Evolutionary conservation across 2,888 invertebrate species (phyloP).

Genomic region (Nymphalis urticae): DNA sequence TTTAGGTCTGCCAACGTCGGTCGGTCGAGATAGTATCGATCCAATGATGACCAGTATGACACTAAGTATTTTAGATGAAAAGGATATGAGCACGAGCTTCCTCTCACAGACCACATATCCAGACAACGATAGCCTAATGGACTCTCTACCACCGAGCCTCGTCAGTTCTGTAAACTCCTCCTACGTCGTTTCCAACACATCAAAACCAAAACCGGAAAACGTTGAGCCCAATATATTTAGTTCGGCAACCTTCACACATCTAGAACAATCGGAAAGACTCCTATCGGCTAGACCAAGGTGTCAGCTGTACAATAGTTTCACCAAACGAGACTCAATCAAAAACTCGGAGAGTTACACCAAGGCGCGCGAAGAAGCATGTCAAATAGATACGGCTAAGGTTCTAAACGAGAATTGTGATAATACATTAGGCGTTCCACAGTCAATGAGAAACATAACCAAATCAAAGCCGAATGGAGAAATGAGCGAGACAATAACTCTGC

Average conservation of each 20-base stretch:
- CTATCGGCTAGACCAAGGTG: conserved; percentile 66
- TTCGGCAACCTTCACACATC: conserved; percentile 71
- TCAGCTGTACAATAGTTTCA: conserved; percentile 62
- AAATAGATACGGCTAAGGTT: conserved; percentile 67
- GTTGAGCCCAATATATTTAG: conserved; percentile 68
- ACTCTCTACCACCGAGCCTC: conserved; percentile 73
- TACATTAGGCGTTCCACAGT: conserved; percentile 31
- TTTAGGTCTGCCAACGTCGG: conserved; percentile 56
- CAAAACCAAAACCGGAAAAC: conserved; percentile 55
- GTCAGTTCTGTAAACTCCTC: conserved; percentile 76
- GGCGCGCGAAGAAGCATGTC: conserved; percentile 67
- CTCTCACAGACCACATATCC: conserved; percentile 76
- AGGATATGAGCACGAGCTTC: conserved; percentile 79
- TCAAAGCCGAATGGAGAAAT: conserved; percentile 55
- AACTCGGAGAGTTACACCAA: conserved; percentile 73
- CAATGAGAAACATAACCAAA: conserved; percentile 53
- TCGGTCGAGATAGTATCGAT: conserved; percentile 69
- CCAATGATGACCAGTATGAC: conserved; percentile 79
- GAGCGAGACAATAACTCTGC: conserved; percentile 69
- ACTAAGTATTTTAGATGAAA: conserved; percentile 75
- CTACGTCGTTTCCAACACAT: conserved; percentile 61
- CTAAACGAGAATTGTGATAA: conserved; percentile 69
- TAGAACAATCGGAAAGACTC: conserved; percentile 70
- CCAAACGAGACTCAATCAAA: conserved; percentile 59
- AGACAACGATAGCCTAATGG: conserved; percentile 73